Evolutionary conservation across 2,797 vertebrate species (phyloP).

Genomic region (Rhinichthys osculus): DNA sequence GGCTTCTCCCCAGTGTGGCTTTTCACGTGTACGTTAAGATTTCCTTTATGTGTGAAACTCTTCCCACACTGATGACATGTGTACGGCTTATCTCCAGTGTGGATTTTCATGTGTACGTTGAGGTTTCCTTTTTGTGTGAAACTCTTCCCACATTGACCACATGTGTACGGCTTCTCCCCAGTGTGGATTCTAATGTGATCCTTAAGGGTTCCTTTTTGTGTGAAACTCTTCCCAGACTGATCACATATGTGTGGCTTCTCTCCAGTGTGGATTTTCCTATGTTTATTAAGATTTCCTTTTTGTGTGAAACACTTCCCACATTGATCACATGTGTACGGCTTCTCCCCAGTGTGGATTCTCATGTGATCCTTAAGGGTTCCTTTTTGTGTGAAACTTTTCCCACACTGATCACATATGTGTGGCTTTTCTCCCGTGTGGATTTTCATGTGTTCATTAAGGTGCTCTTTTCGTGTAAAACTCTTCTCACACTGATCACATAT

Average conservation of each 20-base stretch:
- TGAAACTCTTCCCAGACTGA: not conserved
- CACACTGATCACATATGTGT: not conserved
- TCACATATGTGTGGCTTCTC: not conserved
- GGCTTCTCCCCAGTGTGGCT: not conserved
- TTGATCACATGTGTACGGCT: not conserved
- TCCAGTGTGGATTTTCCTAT: not conserved
- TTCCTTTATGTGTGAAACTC: not conserved
- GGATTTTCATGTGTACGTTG: not conserved
- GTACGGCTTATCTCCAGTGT: not conserved
- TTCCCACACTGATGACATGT: not conserved
- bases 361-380: not conserved
- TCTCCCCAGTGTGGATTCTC: not conserved
- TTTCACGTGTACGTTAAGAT: not conserved
- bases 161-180: not conserved
- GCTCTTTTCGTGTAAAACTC: not conserved
- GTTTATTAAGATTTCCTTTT: not conserved
- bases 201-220: not conserved
- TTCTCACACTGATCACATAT: not conserved
- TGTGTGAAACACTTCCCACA: not conserved
- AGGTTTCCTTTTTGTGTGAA: not conserved
- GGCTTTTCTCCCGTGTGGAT: slow-evolving; percentile 2
- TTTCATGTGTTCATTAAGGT: not conserved
- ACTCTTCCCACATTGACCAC: not conserved
- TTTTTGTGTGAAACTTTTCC: not conserved
- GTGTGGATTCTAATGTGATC: not conserved